Base-by-base conservation (phyloP, 2,797 vertebrate species). In the Picus viridis region DNA sequence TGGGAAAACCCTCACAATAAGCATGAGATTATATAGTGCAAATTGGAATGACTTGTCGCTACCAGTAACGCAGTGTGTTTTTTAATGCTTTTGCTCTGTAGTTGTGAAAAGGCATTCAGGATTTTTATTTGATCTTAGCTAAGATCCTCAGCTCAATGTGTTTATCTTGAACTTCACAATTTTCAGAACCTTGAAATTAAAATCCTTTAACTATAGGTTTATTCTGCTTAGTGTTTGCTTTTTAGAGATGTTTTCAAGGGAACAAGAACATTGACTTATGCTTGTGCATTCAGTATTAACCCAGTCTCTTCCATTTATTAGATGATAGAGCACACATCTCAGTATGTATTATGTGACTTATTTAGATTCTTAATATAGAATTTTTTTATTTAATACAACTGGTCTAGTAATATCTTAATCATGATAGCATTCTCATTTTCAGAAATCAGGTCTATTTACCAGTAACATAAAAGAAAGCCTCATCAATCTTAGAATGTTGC, bases 1-100 rank as follows among this genome's bases (percentile, higher is more conserved):
- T 98, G 74, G 98, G 98, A 20, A 98, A 98, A 79, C 77, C 95
- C 10, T 91, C 91, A 32, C 84, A 95, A 79, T 95, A 80, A 96
- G 16, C 59, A n/a, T 17, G 45, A 89, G 45, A 70, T 58, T 30
- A 70, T 36, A 29, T 5, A 72, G 22, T 36, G 70, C 62, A 76
- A 75, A 65, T 27, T 36, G 69, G 36, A 86, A 89, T 81, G 76
- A 74, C 47, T 75, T 67, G 29, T 64, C 73, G 80, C 78, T 89
- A 26, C 47, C 45, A 32, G 9, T 85, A 68, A 89, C 3, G 22
- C 64, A 43, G 41, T 34, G 13, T 56, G 69, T 36, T 83, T 23
- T 75, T 53, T 86, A 41, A 78, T 34, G 30, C 51, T n/a, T 90
- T 82, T 84, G 59, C 59, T 87, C 70, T 85, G 57, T 75, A 84